Evolutionary conservation across 2,888 invertebrate genomes (phyloP).

Genomic region (Heliconius ethilla): DNA sequence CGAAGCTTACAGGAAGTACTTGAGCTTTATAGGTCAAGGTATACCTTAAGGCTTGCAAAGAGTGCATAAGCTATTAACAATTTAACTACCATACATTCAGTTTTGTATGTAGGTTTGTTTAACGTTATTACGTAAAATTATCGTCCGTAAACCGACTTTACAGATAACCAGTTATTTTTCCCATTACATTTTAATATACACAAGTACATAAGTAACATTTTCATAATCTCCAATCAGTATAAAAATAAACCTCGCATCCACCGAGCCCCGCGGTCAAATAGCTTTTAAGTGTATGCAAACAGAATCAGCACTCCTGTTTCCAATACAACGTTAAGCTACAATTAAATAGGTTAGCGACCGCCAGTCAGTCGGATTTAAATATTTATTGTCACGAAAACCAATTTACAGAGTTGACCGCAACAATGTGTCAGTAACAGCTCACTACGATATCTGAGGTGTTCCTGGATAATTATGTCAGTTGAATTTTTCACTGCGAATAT

Average conservation of each 20-base stretch:
- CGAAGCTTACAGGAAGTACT: background rate
- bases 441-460: slow-evolving; percentile 60
- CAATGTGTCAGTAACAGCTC: slow-evolving; percentile 70
- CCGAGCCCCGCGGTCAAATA: slow-evolving; percentile 11
- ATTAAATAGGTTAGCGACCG: slow-evolving; percentile 76
- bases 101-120: background rate
- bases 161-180: too few species aligned
- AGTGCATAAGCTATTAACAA: background rate
- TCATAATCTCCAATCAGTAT: background rate
- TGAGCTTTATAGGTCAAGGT: background rate
- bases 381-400: slow-evolving; percentile 79
- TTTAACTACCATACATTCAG: background rate
- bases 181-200: too few species aligned
- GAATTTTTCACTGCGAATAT: slow-evolving; percentile 14
- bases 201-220: background rate
- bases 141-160: too few species aligned
- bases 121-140: too few species aligned
- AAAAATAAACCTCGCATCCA: slow-evolving; percentile 3
- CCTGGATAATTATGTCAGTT: background rate
- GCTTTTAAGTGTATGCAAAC: slow-evolving; percentile 29
- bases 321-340: slow-evolving; percentile 67
- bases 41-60: background rate
- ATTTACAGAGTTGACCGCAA: slow-evolving; percentile 77
- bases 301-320: slow-evolving; percentile 45
- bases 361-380: slow-evolving; percentile 80